A percentile compares a stretch with the other conserved stretches of the same genome.
These are phyloP conservation scores for Semicossyphus pulcher DNA, from an alignment of 2,113 vertebrate species.

Conservation along the genomic window DNA sequence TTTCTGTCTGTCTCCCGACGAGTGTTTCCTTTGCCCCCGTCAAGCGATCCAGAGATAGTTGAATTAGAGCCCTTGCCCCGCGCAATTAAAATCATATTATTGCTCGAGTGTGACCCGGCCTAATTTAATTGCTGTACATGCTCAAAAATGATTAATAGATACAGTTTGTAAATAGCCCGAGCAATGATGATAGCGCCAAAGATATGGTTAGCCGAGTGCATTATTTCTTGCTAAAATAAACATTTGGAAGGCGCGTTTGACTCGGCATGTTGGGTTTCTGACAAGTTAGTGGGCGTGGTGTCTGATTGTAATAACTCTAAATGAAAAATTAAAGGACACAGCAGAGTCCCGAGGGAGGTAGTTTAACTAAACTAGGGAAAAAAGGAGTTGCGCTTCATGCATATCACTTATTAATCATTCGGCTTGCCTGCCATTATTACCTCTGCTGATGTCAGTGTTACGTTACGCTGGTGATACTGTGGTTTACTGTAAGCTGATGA, in stretches of 20 bases:
- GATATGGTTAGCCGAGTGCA: slow-evolving; percentile 67
- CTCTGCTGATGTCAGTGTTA: slow-evolving; percentile 36
- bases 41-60: slow-evolving; percentile 78
- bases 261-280: slow-evolving; percentile 37
- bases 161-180: slow-evolving; percentile 72
- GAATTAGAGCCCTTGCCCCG: slow-evolving; percentile 76
- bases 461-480: background rate
- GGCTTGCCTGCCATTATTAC: slow-evolving; percentile 17
- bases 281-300: slow-evolving; percentile 18
- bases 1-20: slow-evolving; percentile 25
- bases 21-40: slow-evolving; percentile 63
- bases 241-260: slow-evolving; percentile 46
- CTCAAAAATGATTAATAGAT: slow-evolving; percentile 75
- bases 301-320: slow-evolving; percentile 54
- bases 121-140: slow-evolving; percentile 78
- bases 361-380: slow-evolving; percentile 41
- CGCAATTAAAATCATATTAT: slow-evolving; percentile 83
- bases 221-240: slow-evolving; percentile 68
- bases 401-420: slow-evolving; percentile 60
- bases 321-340: slow-evolving; percentile 50
- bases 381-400: slow-evolving; percentile 34
- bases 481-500: background rate
- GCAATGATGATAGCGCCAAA: slow-evolving; percentile 55
- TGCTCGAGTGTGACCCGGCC: slow-evolving; percentile 76
- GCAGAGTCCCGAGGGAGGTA: slow-evolving; percentile 27